phyloP scores from a whole-genome alignment of 2,888 invertebrate species.

The Tryphoninae sp. region DNA sequence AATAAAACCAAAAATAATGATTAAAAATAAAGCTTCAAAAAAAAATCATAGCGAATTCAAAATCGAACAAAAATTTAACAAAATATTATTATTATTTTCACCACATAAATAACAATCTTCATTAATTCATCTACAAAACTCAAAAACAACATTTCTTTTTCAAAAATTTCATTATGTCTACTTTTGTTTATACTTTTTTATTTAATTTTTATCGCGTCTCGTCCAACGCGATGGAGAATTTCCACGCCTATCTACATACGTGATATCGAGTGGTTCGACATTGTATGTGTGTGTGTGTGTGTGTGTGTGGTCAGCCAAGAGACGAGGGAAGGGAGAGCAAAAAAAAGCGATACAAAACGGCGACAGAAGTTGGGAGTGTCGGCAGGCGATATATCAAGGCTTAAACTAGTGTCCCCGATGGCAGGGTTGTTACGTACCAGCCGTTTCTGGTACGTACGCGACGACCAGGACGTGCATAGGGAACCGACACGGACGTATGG shows the following conservation, averaged over 20 bases:
- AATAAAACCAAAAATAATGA: too few relatives aligned
- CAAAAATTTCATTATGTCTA: too few relatives aligned
- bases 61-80: not conserved
- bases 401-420: constrained; percentile 77
- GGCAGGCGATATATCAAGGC: constrained; percentile 81
- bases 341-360: constrained; percentile 79
- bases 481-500: constrained; percentile 74
- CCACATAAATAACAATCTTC: not conserved
- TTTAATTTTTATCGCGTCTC: not conserved
- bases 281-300: constrained; percentile 66
- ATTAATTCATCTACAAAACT: not conserved
- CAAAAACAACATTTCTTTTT: too few relatives aligned
- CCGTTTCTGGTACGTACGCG: constrained; percentile 45
- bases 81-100: not conserved
- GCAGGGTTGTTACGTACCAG: constrained; percentile 65
- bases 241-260: not conserved
- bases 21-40: too few relatives aligned
- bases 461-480: constrained; percentile 49
- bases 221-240: constrained; percentile 14
- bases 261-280: constrained; percentile 49
- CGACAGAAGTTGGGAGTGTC: constrained; percentile 82
- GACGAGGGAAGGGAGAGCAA: constrained; percentile 66
- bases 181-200: too few relatives aligned
- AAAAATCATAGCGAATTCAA: too few relatives aligned
- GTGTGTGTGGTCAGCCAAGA: constrained; percentile 73